Evolutionary conservation across 2,113 vertebrate species (phyloP), one percentile per base, ranked within the genome.

Genomic region (Anarhynchus alexandrinus): DNA sequence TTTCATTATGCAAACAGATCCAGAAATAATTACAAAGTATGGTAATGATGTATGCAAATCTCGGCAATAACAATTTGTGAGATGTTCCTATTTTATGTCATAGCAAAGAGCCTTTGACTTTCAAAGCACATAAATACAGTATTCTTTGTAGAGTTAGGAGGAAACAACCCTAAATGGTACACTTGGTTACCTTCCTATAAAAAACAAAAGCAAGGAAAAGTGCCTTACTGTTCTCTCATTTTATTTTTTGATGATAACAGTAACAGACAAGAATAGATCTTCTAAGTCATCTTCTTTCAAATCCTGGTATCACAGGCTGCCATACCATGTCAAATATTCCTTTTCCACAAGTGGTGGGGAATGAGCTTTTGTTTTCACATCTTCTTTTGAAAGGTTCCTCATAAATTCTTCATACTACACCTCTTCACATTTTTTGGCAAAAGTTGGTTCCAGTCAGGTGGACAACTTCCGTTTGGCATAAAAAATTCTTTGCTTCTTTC

Each of bases 21-120:
- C 26, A 91, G 45, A 90, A 97, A 95, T 96, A 96, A 96, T 96
- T 94, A 92, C 26, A 36, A 96, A 91, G n/a, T 84, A 76, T 82
- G 83, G 52, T 82, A 95, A 93, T 94, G 55, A 77, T 86, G 80
- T n/a, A 89, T 82, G 78, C 66, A 94, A 84, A 91, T 88, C 55
- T 12, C 32, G 82, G 17, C 25, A n/a, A 65, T 69, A 93, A 66
- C n/a, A 83, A 79, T 91, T 81, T 93, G 40, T 88, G 54, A 84
- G 57, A 55, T 88, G 32, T 29, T 94, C 36, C 20, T 58, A 29
- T 95, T 93, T 95, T 85, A 51, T 88, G 32, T 69, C 70, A 71
- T 66, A 74, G 45, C 22, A 80, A 61, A 86, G 17, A 76, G 25
- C 23, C 19, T 32, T 94, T 78, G 49, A 69, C 47, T 80, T 88